These are phyloP conservation scores for Sinocyclocheilus maitianheensis DNA, from an alignment of 2,113 vertebrate species.

Conservation along the genomic window DNA sequence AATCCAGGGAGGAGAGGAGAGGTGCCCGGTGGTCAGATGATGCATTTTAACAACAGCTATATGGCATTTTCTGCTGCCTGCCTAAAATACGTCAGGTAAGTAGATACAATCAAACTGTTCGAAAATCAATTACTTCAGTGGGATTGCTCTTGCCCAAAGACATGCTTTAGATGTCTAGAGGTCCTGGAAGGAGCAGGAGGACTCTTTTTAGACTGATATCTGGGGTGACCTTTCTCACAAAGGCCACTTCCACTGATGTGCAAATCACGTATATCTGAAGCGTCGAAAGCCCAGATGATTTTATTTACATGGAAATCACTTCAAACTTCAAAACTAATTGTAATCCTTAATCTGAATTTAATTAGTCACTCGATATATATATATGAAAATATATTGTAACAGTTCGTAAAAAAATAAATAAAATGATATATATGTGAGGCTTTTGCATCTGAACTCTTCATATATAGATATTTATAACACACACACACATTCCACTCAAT, in stretches of 20 bases:
- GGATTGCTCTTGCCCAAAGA: slow-evolving; percentile 33
- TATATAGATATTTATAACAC: no score
- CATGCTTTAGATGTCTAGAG: slow-evolving; percentile 13
- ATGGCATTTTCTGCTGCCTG: slow-evolving; percentile 33
- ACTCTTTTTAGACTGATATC: slow-evolving; percentile 11
- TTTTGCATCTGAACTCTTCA: no score
- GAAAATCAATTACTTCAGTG: slow-evolving; percentile 42
- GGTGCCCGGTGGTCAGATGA: slow-evolving; percentile 31
- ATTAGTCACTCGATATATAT: background rate
- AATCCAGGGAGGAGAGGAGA: background rate
- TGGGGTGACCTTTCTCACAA: background rate
- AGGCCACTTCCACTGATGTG: slow-evolving; percentile 19
- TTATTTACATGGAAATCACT: slow-evolving; percentile 4
- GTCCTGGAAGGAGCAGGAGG: background rate
- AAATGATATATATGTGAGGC: no score
- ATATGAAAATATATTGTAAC: no score
- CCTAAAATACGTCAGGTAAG: slow-evolving; percentile 46
- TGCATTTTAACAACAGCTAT: slow-evolving; percentile 40
- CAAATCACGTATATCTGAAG: background rate
- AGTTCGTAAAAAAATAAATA: no score
- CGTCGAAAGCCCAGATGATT: background rate
- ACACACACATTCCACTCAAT: no score
- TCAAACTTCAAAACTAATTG: background rate
- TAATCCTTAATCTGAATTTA: background rate
- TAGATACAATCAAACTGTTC: slow-evolving; percentile 42